A percentile compares a stretch with the other conserved stretches of the same genome.
Evolutionary conservation across 2,888 invertebrate species (phyloP).

Genomic region (Cerastis leucographa): DNA sequence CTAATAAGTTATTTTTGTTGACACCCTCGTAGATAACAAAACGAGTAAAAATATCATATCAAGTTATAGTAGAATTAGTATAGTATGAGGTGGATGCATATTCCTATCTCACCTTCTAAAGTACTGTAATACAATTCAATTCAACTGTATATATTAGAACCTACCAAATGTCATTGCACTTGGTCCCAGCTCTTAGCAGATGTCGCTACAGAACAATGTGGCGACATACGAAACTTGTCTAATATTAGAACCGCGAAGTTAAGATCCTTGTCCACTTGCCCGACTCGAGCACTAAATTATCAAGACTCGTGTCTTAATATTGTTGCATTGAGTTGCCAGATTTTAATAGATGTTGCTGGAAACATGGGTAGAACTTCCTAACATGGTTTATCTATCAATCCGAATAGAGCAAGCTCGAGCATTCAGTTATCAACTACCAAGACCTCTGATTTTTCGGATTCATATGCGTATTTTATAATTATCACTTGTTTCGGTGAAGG

Average conservation of each 20-base stretch:
- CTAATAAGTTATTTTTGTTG: background rate
- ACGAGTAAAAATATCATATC: background rate
- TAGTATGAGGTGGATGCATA: background rate
- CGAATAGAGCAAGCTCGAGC: background rate
- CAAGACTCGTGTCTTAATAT: background rate
- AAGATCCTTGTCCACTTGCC: conserved; percentile 2
- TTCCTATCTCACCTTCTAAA: background rate
- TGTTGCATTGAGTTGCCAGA: background rate
- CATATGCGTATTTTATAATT: too few relatives aligned
- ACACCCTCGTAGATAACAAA: background rate
- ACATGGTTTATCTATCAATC: too few relatives aligned
- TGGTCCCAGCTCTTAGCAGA: conserved; percentile 10
- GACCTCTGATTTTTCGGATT: background rate
- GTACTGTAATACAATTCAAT: too few relatives aligned
- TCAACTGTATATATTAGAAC: background rate
- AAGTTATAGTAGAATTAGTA: too few relatives aligned
- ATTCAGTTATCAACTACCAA: background rate
- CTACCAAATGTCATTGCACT: conserved; percentile 1
- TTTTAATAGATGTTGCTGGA: background rate
- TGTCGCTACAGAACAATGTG: conserved; percentile 24
- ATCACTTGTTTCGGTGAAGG: too few relatives aligned
- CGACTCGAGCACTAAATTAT: background rate
- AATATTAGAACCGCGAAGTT: conserved; percentile 32
- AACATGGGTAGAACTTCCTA: too few relatives aligned
- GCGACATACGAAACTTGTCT: conserved; percentile 32